Conservation (phyloP, 2,113 vertebrate genomes). For the Rhabdomys dilectus region DNA sequence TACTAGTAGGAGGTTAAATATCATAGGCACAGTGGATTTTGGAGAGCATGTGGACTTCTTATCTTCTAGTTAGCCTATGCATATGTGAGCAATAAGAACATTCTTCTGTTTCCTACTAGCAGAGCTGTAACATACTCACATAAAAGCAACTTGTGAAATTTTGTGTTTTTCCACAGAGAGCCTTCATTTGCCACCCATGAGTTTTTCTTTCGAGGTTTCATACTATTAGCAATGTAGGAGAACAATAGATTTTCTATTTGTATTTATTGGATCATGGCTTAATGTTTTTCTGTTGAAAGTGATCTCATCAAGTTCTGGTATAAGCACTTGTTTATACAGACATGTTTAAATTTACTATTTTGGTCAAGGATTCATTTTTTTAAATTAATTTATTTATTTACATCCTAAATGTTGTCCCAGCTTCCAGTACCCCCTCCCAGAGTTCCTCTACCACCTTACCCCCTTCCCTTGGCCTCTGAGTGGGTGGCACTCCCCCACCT, state of each 20-base stretch:
- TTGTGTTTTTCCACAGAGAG: background rate
- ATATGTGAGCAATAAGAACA: background rate
- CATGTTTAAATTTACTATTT: background rate
- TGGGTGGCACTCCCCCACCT: too few species aligned
- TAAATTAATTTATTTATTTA: too few species aligned
- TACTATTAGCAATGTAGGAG: background rate
- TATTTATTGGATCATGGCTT: background rate
- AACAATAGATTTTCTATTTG: background rate
- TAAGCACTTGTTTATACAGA: slow-evolving; percentile 11
- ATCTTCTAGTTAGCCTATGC: slow-evolving; percentile 57
- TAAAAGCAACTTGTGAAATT: background rate
- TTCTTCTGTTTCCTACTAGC: background rate
- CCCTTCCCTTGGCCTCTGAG: too few species aligned
- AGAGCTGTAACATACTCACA: slow-evolving; percentile 28
- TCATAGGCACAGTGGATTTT: background rate
- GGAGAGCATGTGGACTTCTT: slow-evolving; percentile 48
- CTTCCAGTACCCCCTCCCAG: too few species aligned
- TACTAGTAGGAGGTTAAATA: slow-evolving; percentile 60
- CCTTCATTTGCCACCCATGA: slow-evolving; percentile 41
- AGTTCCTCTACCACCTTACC: too few species aligned
- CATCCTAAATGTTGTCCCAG: too few species aligned
- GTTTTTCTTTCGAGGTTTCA: slow-evolving; percentile 44
- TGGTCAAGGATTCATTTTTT: background rate
- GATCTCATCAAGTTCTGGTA: background rate
- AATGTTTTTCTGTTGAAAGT: background rate